Evolutionary conservation across 2,113 vertebrate species (phyloP).

Genomic region (Austrofundulus limnaeus): DNA sequence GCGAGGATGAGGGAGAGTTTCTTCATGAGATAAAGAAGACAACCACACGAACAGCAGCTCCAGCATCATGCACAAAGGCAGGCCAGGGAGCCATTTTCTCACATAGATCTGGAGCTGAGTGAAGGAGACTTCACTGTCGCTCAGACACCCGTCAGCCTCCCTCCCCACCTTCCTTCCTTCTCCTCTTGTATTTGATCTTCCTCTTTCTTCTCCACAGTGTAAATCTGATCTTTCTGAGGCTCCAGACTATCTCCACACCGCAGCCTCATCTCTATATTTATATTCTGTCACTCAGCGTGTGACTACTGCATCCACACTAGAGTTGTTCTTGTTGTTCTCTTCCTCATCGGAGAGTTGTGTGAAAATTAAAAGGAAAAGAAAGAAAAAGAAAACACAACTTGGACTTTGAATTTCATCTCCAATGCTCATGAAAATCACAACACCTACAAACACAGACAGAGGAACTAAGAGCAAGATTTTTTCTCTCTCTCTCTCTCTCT

Average conservation of each 20-base stretch:
- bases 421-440: constrained; percentile 27
- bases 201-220: constrained; percentile 34
- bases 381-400: constrained; percentile 9
- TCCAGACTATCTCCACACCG: constrained; percentile 47
- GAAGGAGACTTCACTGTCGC: constrained; percentile 33
- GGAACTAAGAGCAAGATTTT: constrained; percentile 33
- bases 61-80: constrained; percentile 26
- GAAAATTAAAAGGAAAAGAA: constrained; percentile 62
- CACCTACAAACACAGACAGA: constrained; percentile 37
- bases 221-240: constrained; percentile 53
- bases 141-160: constrained; percentile 18
- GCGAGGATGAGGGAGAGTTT: constrained; percentile 20
- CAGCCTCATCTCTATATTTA: constrained; percentile 40
- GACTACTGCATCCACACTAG: constrained; percentile 27
- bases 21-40: constrained; percentile 42
- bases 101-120: constrained; percentile 26
- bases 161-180: constrained; percentile 17
- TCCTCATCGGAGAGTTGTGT: constrained; percentile 18
- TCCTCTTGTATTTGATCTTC: constrained; percentile 45
- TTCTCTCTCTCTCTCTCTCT: constrained; percentile 38
- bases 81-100: constrained; percentile 53
- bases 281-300: constrained; percentile 44
- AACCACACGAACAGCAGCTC: constrained; percentile 23
- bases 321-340: constrained; percentile 28
- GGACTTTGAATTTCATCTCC: constrained; percentile 35